Percentiles rank a stretch among this genome's conserved stretches.
Evolutionary conservation across 2,797 vertebrate species (phyloP).

Genomic region (Oceanodroma leucorhoa): DNA sequence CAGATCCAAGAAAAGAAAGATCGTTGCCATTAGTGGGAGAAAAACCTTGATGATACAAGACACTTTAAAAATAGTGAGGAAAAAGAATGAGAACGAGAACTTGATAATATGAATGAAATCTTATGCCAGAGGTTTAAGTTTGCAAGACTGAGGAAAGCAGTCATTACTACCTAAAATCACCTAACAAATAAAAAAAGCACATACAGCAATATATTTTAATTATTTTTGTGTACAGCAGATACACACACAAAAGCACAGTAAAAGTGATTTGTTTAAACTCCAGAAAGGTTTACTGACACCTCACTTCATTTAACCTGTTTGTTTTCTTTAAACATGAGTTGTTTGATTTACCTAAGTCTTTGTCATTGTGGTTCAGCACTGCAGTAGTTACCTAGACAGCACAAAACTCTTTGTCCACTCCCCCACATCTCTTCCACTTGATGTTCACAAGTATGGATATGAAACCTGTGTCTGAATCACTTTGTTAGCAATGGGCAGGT

Average conservation of each 20-base stretch:
- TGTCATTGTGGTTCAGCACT: neutral
- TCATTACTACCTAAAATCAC: neutral
- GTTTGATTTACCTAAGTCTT: neutral
- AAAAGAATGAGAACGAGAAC: neutral
- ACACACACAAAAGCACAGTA: neutral
- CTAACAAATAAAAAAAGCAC: neutral
- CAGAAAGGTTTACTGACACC: neutral
- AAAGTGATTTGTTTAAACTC: neutral
- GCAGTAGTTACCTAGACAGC: neutral
- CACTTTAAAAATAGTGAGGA: neutral
- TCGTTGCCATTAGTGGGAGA: neutral
- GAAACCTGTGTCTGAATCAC: neutral
- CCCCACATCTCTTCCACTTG: neutral
- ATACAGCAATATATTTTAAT: neutral
- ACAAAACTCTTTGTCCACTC: neutral
- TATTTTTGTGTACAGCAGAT: neutral
- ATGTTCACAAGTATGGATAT: neutral
- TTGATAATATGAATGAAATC: neutral
- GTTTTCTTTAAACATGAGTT: neutral
- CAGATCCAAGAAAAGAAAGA: neutral
- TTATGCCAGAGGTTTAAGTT: neutral
- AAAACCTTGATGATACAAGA: neutral
- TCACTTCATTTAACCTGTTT: neutral
- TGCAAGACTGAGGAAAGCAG: neutral
- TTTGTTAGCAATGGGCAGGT: neutral